Base-by-base conservation (phyloP, 30 jellyfish, hydroid and myxozoan genomes). In the Sanderia malayensis region DNA sequence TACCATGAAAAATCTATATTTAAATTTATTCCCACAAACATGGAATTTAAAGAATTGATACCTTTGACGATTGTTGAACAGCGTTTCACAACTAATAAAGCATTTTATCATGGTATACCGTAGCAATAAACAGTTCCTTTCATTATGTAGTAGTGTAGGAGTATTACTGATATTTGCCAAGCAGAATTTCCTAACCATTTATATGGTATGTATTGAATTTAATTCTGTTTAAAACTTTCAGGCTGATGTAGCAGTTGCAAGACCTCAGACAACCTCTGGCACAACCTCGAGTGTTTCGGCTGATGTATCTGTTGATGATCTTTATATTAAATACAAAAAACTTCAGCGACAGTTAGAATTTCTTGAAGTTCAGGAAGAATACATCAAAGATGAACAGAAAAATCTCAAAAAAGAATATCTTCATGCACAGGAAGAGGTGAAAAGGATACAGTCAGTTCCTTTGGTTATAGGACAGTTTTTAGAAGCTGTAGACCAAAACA, bases 341-440 rank as follows among this genome's bases (percentile, higher is more conserved):
- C 73, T 88, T 31, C 97, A 88, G 70, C 81, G 74, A 76, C 95
- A 88, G 74, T 67, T 88, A 9, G 97, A 88, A 68, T 88, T 88
- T 71, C 59, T 88, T 29, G 97, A 66, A 61, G 97, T 88, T 23
- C 97, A 88, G 81, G 97, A 88, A 70, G 97, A 88, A 46, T 88
- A 88, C 79, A 88, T 92, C 25, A 92, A 92, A 80, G 96, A 92
- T 80, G 98, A 92, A 63, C 96, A 84, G 47, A 92, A 84, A 76
- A 86, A 83, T 58, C 79, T 92, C 28, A 80, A 83, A 66, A 92
- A 92, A 65, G 98, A 92, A 64, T 84, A 83, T 86, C 67, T 80
- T 13, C 96, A 92, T 73, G 98, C 98, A 0, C 96, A 92, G 61
- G 98, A 92, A 55, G 98, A 92, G 69, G 95, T 92, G 0, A 92